Evolutionary conservation across 2,888 invertebrate species (phyloP).

Genomic region (Blastobasis adustella): DNA sequence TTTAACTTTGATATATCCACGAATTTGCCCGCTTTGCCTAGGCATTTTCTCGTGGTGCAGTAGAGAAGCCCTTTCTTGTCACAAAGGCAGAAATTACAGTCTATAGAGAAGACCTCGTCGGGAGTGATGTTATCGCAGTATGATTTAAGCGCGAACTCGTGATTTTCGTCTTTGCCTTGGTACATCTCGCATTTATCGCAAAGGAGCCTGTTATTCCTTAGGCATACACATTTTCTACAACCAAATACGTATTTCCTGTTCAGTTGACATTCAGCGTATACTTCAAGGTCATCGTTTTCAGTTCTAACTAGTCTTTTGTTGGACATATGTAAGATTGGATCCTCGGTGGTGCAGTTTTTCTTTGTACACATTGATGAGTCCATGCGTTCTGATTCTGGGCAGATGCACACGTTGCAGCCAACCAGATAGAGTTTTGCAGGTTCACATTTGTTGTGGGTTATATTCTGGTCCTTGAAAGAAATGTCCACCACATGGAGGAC

Average conservation of each 20-base stretch:
- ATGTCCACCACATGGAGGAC: slow-evolving; percentile 40
- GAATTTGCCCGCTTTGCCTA: slow-evolving; percentile 4
- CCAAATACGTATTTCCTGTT: slow-evolving; percentile 57
- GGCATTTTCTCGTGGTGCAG: slow-evolving; percentile 54
- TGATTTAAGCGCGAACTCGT: slow-evolving; percentile 13
- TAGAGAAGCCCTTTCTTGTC: slow-evolving; percentile 47
- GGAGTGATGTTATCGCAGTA: slow-evolving; percentile 26
- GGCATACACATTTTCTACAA: slow-evolving; percentile 69
- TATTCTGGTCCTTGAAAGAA: slow-evolving; percentile 6
- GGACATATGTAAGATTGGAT: slow-evolving; percentile 18
- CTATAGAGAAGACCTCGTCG: slow-evolving; percentile 46
- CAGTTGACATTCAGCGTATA: slow-evolving; percentile 50
- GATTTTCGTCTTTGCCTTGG: neutral
- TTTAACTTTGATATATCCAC: neutral
- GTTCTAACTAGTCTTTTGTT: slow-evolving; percentile 6
- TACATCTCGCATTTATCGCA: slow-evolving; percentile 45
- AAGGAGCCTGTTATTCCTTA: slow-evolving; percentile 57
- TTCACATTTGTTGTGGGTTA: slow-evolving; percentile 20
- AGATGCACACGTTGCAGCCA: slow-evolving; percentile 54
- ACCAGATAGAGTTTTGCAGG: slow-evolving; percentile 41
- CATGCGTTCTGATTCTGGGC: slow-evolving; percentile 33
- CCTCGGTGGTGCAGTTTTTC: slow-evolving; percentile 29
- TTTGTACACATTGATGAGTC: slow-evolving; percentile 40
- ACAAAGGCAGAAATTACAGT: slow-evolving; percentile 73
- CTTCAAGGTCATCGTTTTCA: slow-evolving; percentile 21